Conservation (phyloP, 2,113 vertebrate genomes). For the Passer domesticus region DNA sequence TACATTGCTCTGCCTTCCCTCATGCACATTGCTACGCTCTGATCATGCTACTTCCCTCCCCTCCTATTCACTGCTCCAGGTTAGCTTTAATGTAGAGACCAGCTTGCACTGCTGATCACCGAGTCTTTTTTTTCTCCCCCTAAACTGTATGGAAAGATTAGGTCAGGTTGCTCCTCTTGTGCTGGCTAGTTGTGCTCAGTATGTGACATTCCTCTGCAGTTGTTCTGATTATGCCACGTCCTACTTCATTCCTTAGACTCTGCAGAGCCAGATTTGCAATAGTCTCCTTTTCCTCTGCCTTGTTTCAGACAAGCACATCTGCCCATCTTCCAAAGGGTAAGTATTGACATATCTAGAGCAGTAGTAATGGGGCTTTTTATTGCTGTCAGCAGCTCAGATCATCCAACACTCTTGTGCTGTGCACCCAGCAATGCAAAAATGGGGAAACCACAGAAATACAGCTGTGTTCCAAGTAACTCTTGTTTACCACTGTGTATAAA, state of each 20-base stretch:
- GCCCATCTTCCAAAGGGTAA: neutral
- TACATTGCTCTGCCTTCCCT: neutral
- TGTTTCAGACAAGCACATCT: neutral
- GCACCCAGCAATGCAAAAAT: neutral
- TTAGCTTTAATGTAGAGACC: neutral
- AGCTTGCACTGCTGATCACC: neutral
- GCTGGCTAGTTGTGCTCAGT: neutral
- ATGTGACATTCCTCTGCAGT: neutral
- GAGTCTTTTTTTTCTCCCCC: accelerated
- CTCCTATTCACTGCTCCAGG: neutral
- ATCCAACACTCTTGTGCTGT: neutral
- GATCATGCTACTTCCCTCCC: neutral
- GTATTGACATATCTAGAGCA: conserved; percentile 1
- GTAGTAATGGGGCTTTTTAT: neutral
- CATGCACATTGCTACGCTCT: neutral
- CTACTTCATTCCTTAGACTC: conserved; percentile 4
- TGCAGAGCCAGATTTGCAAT: neutral
- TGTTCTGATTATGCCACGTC: conserved; percentile 36
- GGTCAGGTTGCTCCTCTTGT: neutral
- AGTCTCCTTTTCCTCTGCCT: neutral
- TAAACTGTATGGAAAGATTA: neutral
- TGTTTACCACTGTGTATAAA: conserved; percentile 10
- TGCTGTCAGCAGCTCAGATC: neutral
- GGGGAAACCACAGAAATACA: conserved; percentile 24
- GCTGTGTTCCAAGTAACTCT: conserved; percentile 12